Evolutionary conservation across 2,113 vertebrate genomes (phyloP).

Genomic region (Fukomys damarensis): DNA sequence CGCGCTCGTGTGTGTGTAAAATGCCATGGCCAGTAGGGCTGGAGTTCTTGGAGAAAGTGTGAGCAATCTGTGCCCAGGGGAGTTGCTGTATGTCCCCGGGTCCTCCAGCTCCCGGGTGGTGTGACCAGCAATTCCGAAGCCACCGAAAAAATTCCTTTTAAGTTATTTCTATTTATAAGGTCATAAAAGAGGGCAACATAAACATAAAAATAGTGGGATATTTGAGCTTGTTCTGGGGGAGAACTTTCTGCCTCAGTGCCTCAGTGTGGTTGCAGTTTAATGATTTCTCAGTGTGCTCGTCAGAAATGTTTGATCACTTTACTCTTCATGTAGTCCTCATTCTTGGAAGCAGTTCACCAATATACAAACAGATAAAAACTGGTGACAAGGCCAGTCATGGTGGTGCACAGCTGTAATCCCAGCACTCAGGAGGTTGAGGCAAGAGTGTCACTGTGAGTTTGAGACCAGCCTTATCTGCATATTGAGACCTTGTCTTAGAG

Average conservation of each 20-base stretch:
- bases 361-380: not conserved
- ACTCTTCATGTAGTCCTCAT: not conserved
- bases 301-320: not conserved
- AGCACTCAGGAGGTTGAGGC: no score
- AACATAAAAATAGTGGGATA: not conserved
- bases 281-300: not conserved
- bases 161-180: not conserved
- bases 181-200: not conserved
- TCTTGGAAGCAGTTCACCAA: not conserved
- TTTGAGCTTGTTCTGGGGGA: not conserved
- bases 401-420: no score
- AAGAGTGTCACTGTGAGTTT: no score
- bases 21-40: not conserved
- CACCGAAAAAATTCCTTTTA: not conserved
- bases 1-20: no score
- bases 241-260: no score
- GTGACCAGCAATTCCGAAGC: not conserved
- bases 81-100: rapidly evolving
- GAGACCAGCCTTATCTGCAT: no score
- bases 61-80: not conserved
- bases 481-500: no score
- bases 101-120: not conserved
- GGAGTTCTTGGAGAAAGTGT: not conserved
- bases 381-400: no score
- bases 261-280: not conserved